Evolutionary conservation across 2,797 vertebrate species (phyloP).

Genomic region (Gobio occitaniae): DNA sequence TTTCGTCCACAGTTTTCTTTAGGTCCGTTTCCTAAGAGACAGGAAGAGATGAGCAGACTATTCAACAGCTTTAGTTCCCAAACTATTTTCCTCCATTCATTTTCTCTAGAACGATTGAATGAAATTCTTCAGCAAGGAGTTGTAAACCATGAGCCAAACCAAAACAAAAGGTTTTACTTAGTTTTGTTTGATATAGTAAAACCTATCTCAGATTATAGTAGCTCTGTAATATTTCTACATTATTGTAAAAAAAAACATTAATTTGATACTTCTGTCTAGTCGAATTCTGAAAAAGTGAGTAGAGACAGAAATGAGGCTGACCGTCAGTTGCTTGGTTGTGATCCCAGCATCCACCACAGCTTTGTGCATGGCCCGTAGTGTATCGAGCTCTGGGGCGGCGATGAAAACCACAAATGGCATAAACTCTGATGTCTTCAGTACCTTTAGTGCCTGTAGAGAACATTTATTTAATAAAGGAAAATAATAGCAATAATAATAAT

Average conservation of each 20-base stretch:
- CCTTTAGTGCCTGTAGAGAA: constrained; percentile 88
- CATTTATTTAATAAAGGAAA: neutral
- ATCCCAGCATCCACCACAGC: constrained; percentile 96
- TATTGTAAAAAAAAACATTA: neutral
- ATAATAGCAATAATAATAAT: too few relatives aligned
- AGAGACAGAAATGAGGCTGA: constrained; percentile 69
- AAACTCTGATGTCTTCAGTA: constrained; percentile 95
- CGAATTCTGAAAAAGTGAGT: neutral
- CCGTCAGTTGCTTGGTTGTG: constrained; percentile 96
- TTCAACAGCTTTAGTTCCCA: neutral
- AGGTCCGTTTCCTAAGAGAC: constrained; percentile 92
- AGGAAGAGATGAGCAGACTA: constrained; percentile 12
- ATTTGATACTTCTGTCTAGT: too few relatives aligned
- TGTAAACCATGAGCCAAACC: neutral
- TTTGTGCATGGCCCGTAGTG: constrained; percentile 95
- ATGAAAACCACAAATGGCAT: constrained; percentile 99
- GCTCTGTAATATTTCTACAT: constrained; percentile 1
- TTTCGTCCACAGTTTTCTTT: constrained; percentile 98
- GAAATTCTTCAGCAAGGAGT: neutral
- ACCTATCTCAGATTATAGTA: neutral
- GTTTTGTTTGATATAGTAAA: too few relatives aligned
- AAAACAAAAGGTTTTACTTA: neutral
- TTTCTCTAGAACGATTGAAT: neutral
- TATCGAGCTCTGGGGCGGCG: constrained; percentile 95
- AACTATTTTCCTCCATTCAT: neutral